Percentiles rank a stretch among this genome's conserved stretches.
These are phyloP conservation scores for Nannoperca obscura DNA, from an alignment of 2,797 vertebrate species.

Conservation along the genomic window DNA sequence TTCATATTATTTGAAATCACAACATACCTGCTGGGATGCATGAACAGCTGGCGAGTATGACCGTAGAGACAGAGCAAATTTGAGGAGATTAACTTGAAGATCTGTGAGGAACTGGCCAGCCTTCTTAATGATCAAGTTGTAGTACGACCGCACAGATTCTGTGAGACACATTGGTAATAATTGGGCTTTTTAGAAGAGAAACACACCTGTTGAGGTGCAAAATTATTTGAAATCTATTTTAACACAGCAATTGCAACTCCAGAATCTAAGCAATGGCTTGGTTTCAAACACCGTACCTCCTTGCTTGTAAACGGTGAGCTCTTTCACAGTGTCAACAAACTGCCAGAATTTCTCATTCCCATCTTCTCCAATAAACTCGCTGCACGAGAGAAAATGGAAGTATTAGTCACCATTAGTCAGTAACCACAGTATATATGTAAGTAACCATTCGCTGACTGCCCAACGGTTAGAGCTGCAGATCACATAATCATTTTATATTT, in stretches of 20 bases:
- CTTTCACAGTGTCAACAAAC: constrained; percentile 96
- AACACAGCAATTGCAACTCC: not conserved
- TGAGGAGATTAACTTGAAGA: constrained; percentile 92
- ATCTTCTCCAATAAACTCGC: constrained; percentile 97
- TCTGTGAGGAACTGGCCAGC: constrained; percentile 95
- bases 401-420: constrained; percentile 12
- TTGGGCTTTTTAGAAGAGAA: constrained; percentile 16
- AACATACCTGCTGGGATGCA: constrained; percentile 94
- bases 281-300: constrained; percentile 86
- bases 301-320: constrained; percentile 93
- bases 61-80: constrained; percentile 91
- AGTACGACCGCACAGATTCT: constrained; percentile 95
- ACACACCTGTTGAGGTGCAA: not conserved
- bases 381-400: constrained; percentile 70
- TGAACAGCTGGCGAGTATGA: constrained; percentile 93
- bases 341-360: constrained; percentile 98
- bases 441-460: not conserved
- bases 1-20: constrained; percentile 22
- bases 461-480: not conserved
- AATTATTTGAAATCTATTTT: not conserved
- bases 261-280: not conserved
- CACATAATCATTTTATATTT: constrained; percentile 2
- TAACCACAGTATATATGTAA: not conserved
- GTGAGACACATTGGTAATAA: constrained; percentile 43
- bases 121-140: constrained; percentile 96